Evolutionary conservation across 92 coral and sea anemone genomes (phyloP).

Genomic region (Heteractis magnifica): DNA sequence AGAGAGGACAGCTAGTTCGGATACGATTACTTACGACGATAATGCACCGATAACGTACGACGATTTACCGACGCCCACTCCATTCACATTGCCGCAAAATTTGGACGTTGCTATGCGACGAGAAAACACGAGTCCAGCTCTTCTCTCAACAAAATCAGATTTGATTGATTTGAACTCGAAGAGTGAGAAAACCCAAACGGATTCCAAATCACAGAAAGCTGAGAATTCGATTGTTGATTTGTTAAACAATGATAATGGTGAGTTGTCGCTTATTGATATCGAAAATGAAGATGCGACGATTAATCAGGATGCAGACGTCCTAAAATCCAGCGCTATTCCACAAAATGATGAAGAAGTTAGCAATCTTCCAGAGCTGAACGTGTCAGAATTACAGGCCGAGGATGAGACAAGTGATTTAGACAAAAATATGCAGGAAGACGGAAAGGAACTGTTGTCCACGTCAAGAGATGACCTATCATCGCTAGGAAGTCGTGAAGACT

Average conservation of each 20-base stretch:
- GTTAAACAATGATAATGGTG: conserved; percentile 1
- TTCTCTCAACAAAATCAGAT: not conserved
- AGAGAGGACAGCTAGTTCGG: conserved; percentile 63
- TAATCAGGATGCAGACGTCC: not conserved
- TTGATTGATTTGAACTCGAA: not conserved
- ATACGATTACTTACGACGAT: conserved; percentile 64
- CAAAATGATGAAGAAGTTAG: not conserved
- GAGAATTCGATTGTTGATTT: not conserved
- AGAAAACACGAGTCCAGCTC: not conserved
- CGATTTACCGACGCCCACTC: conserved; percentile 71
- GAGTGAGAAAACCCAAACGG: not conserved
- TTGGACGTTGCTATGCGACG: not conserved
- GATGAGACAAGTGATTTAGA: not conserved
- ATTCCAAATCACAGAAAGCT: not conserved
- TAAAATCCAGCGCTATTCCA: not conserved
- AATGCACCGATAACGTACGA: conserved; percentile 44
- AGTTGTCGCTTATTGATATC: not conserved
- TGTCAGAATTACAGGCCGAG: not conserved
- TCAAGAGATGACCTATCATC: conserved; percentile 48
- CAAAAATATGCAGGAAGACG: conserved; percentile 9
- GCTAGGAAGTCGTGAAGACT: conserved; percentile 68
- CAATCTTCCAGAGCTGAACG: not conserved
- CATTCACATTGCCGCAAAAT: conserved; percentile 17
- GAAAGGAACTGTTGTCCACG: conserved; percentile 4
- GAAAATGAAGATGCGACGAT: not conserved